A percentile compares a stretch with the other conserved stretches of the same genome.
These are phyloP conservation scores for Sebastes wilsoni DNA, from an alignment of 2,797 vertebrate genomes.

Conservation along the genomic window DNA sequence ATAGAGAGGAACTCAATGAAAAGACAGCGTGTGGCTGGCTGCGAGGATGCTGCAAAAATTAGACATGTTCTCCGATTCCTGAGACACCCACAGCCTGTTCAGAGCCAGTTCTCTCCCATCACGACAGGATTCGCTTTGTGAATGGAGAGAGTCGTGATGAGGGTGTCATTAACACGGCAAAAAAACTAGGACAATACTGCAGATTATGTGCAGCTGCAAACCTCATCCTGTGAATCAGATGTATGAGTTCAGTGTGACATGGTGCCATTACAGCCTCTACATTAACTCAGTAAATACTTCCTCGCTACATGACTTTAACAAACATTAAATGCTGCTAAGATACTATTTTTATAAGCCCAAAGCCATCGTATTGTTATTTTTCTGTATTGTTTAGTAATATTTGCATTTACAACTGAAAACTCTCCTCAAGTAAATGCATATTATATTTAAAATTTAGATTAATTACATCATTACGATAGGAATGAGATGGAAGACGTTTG, in stretches of 20 bases:
- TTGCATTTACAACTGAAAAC: neutral
- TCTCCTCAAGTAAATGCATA: neutral
- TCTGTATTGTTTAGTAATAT: neutral
- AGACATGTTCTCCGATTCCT: slow-evolving; percentile 56
- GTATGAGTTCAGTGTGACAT: slow-evolving; percentile 37
- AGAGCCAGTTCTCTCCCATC: slow-evolving; percentile 65
- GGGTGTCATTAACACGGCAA: slow-evolving; percentile 70
- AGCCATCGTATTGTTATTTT: neutral
- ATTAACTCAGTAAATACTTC: slow-evolving; percentile 29
- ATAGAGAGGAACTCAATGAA: slow-evolving; percentile 62
- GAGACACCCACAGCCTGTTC: slow-evolving; percentile 68
- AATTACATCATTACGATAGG: neutral
- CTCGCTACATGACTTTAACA: neutral
- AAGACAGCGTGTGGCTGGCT: slow-evolving; percentile 52
- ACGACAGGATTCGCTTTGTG: slow-evolving; percentile 76
- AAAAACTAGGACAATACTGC: slow-evolving; percentile 66
- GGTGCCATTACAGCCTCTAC: slow-evolving; percentile 32
- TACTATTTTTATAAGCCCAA: neutral
- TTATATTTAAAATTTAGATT: neutral
- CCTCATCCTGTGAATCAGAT: slow-evolving; percentile 62
- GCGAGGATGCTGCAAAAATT: slow-evolving; percentile 56
- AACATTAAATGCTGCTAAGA: neutral
- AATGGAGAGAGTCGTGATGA: slow-evolving; percentile 79
- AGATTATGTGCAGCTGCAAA: slow-evolving; percentile 78
- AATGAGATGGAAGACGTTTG: neutral